Base-by-base conservation (phyloP, 1,140 invertebrate genomes). In the Vollenhovia emeryi region DNA sequence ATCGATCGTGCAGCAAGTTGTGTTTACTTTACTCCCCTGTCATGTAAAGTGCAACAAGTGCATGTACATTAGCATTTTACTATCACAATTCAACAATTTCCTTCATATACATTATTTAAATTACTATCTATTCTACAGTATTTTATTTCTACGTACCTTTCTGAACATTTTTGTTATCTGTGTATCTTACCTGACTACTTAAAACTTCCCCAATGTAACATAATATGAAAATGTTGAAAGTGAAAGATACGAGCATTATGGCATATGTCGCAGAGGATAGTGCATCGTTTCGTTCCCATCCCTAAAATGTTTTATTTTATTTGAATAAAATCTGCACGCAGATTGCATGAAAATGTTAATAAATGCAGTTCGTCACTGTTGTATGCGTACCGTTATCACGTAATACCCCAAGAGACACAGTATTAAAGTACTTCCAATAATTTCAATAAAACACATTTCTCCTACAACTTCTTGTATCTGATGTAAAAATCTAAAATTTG, bases 381-480 rank as follows among this genome's bases (percentile, higher is more conserved):
- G 64, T 66, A 4, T 33, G 64, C 78, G 3, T 45, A 91, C 91
- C 87, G 84, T 89, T 45, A 93, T 86, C 27, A 91, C 87, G 60
- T 92, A 93, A 89, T 92, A 93, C 76, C 88, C 89, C 43, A 92
- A 62, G 33, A 91, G 86, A 80, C 92, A 92, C 45, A 92, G 91
- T 45, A 91, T 91, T 68, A 92, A 85, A 4, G 90, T 93, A 50
- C 89, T 92, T 11, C 90, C 91, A 15, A 91, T 66, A 62, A 92
- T 85, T 87, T 93, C 91, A 0, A 93, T 86, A 62, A 92, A 83
- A 76, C 89, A 91, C 52, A 92, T 87, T 83, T 90, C 88, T 59
- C 89, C 89, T 33, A 93, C 4, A 3, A 73, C 13, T 6, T 45
- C 24, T 59, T 82, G 78, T 82, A 71, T 73, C 0, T 30, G 78